Conservation (phyloP, 2,113 vertebrate genomes). For the Nanorana parkeri region DNA sequence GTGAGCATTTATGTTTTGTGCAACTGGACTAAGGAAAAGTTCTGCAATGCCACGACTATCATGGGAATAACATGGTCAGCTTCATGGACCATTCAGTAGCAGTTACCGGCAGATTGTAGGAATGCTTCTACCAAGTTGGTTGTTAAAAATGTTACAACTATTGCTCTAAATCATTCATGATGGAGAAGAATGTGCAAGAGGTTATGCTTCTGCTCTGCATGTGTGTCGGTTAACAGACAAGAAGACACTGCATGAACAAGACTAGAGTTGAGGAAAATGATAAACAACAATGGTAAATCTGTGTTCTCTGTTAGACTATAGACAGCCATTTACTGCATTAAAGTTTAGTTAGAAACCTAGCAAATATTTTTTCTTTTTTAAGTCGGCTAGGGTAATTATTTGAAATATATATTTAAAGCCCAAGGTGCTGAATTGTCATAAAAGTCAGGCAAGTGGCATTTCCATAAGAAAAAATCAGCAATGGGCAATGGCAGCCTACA, state of each 20-base stretch:
- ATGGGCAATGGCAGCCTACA: too few relatives aligned
- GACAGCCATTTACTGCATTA: too few relatives aligned
- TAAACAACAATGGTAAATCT: conserved; percentile 6
- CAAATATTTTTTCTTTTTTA: too few relatives aligned
- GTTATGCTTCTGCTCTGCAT: neutral
- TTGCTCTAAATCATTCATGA: conserved; percentile 46
- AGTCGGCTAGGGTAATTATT: too few relatives aligned
- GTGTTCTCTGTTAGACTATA: neutral
- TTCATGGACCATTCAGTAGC: conserved; percentile 23
- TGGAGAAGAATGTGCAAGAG: neutral
- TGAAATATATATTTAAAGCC: too few relatives aligned
- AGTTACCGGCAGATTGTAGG: conserved; percentile 12
- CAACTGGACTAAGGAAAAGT: conserved; percentile 19
- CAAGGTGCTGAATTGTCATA: too few relatives aligned
- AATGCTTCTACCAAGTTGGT: neutral
- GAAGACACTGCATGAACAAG: neutral
- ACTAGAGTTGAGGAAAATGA: conserved; percentile 4
- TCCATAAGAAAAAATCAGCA: too few relatives aligned
- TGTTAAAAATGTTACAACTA: conserved; percentile 40
- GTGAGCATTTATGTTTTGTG: too few relatives aligned
- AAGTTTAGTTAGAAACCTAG: too few relatives aligned
- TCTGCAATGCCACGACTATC: neutral
- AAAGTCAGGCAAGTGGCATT: too few relatives aligned
- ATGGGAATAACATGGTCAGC: conserved; percentile 29
- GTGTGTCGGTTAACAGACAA: conserved; percentile 2